Percentiles rank a stretch among this genome's conserved stretches.
phyloP scores from a whole-genome alignment of 2,113 vertebrate species.

The Hyla sarda region DNA sequence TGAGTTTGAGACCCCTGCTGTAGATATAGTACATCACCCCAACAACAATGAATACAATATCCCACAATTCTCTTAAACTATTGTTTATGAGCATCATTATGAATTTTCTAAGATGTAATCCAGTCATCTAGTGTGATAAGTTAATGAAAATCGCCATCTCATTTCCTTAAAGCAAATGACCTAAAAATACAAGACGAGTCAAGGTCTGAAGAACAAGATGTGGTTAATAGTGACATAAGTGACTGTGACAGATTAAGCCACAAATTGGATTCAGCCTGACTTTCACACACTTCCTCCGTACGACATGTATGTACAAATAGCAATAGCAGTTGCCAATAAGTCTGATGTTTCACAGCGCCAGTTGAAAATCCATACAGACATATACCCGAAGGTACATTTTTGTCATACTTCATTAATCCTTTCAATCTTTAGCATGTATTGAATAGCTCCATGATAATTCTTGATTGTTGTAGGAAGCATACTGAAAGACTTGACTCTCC shows the following conservation, averaged over 20 bases:
- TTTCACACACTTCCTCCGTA: conserved; percentile 65
- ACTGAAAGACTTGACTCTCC: conserved; percentile 78
- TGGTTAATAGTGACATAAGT: conserved; percentile 64
- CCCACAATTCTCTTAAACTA: background rate
- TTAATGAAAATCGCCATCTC: background rate
- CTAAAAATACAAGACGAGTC: conserved; percentile 6
- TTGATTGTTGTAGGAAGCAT: conserved; percentile 82
- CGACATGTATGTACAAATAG: conserved; percentile 67
- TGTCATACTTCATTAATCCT: conserved; percentile 88
- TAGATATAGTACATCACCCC: too few relatives aligned
- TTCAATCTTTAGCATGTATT: conserved; percentile 75
- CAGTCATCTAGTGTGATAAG: background rate
- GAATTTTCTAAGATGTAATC: background rate
- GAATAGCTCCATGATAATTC: conserved; percentile 77
- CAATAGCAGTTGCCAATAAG: conserved; percentile 66
- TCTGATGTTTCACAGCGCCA: conserved; percentile 65
- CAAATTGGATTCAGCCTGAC: conserved; percentile 59
- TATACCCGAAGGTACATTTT: conserved; percentile 80
- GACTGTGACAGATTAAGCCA: conserved; percentile 64
- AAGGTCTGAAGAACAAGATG: conserved; percentile 36
- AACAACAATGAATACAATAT: too few relatives aligned
- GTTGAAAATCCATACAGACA: conserved; percentile 79
- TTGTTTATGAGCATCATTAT: background rate
- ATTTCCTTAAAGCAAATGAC: conserved; percentile 14
- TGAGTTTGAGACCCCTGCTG: too few relatives aligned